Evolutionary conservation across 2,113 vertebrate genomes (phyloP).

Genomic region (Osmerus mordax): DNA sequence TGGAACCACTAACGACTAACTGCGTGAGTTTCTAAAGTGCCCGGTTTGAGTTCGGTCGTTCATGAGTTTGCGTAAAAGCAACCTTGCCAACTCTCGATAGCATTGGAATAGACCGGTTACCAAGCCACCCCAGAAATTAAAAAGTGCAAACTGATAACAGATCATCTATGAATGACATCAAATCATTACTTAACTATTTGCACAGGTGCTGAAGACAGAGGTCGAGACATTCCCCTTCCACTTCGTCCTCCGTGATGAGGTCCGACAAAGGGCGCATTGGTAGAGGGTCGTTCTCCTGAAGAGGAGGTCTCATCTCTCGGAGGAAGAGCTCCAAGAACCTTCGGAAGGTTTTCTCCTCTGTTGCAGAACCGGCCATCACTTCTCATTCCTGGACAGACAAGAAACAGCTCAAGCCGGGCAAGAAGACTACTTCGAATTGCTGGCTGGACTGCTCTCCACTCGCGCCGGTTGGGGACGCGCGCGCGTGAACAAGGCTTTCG

Average conservation of each 20-base stretch:
- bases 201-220: conserved; percentile 97
- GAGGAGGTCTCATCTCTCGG: conserved; percentile 90
- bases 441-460: conserved; percentile 64
- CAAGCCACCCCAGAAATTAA: not conserved
- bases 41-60: too few relatives aligned
- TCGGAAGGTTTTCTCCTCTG: conserved; percentile 95
- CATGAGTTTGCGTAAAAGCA: too few relatives aligned
- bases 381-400: conserved; percentile 82
- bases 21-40: too few relatives aligned
- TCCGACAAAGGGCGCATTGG: conserved; percentile 82
- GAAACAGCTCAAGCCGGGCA: conserved; percentile 54
- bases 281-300: conserved; percentile 83
- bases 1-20: too few relatives aligned
- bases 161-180: not conserved
- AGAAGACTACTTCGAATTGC: conserved; percentile 47
- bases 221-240: conserved; percentile 95
- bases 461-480: conserved; percentile 36
- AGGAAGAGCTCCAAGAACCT: conserved; percentile 95
- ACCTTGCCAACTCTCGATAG: too few relatives aligned
- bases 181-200: conserved; percentile 93
- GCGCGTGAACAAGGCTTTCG: conserved; percentile 43
- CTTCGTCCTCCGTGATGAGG: conserved; percentile 86
- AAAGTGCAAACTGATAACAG: not conserved
- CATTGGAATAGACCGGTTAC: too few relatives aligned
- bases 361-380: conserved; percentile 87